phyloP scores from a whole-genome alignment of 2,113 vertebrate species.

The Triplophysa rosa region DNA sequence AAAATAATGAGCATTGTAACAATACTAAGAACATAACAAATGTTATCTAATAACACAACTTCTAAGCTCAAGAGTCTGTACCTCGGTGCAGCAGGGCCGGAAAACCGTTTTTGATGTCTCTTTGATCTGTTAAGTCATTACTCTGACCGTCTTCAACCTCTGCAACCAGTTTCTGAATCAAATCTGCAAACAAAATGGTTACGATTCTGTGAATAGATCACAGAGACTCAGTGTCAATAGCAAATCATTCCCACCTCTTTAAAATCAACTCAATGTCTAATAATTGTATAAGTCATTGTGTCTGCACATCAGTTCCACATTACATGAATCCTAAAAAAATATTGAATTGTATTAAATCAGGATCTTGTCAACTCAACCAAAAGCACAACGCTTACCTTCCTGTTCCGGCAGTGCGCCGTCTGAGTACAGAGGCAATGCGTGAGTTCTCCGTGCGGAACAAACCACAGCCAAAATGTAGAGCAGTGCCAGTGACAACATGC shows the following conservation, averaged over 20 bases:
- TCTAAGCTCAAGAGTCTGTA: constrained; percentile 60
- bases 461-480: constrained; percentile 67
- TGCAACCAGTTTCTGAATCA: constrained; percentile 72
- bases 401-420: constrained; percentile 63
- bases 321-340: neutral
- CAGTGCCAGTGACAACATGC: constrained; percentile 69
- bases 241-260: no score
- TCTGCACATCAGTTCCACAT: neutral
- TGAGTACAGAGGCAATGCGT: constrained; percentile 70
- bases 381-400: constrained; percentile 60
- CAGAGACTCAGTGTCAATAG: no score
- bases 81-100: constrained; percentile 66
- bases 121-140: constrained; percentile 61
- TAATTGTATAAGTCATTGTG: neutral
- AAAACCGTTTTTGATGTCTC: constrained; percentile 65
- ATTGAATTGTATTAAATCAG: neutral
- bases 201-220: no score
- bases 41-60: constrained; percentile 29
- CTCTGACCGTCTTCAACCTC: constrained; percentile 66
- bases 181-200: constrained; percentile 61
- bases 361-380: neutral
- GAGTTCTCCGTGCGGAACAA: constrained; percentile 61
- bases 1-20: neutral
- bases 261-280: neutral
- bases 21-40: neutral